A percentile compares a stretch with the other conserved stretches of the same genome.
phyloP scores from a whole-genome alignment of 2,888 invertebrate genomes.

The Teleiodes luculella region DNA sequence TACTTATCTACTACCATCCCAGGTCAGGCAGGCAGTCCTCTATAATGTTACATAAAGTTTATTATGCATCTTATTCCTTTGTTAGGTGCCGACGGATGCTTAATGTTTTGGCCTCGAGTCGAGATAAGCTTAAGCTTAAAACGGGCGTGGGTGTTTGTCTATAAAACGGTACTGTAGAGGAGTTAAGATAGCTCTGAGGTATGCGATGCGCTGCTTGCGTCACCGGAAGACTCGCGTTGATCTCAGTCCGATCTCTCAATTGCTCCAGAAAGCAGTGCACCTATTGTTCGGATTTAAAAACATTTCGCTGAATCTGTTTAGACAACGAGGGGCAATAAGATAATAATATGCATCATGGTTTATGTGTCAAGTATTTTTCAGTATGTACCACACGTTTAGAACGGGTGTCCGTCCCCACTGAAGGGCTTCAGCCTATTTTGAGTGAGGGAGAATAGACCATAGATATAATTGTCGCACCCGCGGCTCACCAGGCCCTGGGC shows the following conservation, averaged over 20 bases:
- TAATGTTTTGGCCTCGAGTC: slow-evolving; percentile 11
- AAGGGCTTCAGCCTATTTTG: no score
- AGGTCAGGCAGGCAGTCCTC: no score
- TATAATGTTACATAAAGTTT: no score
- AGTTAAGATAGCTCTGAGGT: not conserved
- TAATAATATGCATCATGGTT: no score
- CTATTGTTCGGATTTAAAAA: slow-evolving; percentile 9
- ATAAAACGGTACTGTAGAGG: slow-evolving; percentile 14
- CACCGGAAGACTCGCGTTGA: slow-evolving; percentile 10
- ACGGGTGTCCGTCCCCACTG: no score
- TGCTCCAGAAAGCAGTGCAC: slow-evolving; percentile 14
- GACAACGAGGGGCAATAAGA: no score
- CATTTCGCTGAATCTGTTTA: not conserved
- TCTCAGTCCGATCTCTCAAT: slow-evolving; percentile 14
- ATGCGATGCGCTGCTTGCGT: slow-evolving; percentile 16
- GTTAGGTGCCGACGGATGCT: slow-evolving; percentile 3
- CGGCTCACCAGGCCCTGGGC: no score
- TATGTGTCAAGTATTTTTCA: no score
- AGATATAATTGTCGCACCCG: no score
- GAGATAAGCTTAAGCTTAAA: slow-evolving; percentile 15
- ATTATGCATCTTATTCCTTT: slow-evolving; percentile 4
- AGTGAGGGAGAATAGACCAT: no score
- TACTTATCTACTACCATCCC: no score
- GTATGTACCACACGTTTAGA: no score
- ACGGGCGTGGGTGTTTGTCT: slow-evolving; percentile 17